Conservation (phyloP, 2,888 invertebrate genomes). For the Tinea pellionella region DNA sequence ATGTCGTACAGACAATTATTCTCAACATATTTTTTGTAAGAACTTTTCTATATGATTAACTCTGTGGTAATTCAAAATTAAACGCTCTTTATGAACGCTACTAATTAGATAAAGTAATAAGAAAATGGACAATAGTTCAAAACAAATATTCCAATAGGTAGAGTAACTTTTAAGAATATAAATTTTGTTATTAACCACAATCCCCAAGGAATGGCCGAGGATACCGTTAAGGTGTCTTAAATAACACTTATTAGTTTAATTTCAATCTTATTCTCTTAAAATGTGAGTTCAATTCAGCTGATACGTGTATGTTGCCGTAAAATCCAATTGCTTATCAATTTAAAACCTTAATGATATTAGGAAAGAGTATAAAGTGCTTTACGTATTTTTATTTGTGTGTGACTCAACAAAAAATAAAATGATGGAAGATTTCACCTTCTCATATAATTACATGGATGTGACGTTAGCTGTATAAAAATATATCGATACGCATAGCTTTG, state of each 20-base stretch:
- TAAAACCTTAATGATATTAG: conserved; percentile 5
- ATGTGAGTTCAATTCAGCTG: neutral
- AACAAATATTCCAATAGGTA: too few relatives aligned
- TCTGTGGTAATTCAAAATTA: too few relatives aligned
- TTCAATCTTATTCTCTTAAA: conserved; percentile 5
- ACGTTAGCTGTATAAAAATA: conserved; percentile 6
- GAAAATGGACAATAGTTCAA: too few relatives aligned
- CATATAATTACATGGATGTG: conserved; percentile 13
- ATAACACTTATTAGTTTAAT: conserved; percentile 4
- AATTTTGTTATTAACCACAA: neutral
- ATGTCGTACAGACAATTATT: neutral
- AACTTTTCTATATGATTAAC: too few relatives aligned
- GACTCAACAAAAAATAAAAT: conserved; percentile 33
- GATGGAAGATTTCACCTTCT: conserved; percentile 26
- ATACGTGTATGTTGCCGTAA: neutral
- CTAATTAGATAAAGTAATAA: too few relatives aligned
- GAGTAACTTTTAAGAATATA: neutral
- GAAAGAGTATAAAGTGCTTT: conserved; percentile 6
- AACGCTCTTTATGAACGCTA: too few relatives aligned
- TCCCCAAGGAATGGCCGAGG: conserved; percentile 9
- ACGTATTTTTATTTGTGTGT: conserved; percentile 20
- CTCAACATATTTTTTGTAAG: neutral
- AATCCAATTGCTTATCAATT: neutral
- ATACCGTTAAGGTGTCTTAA: conserved; percentile 13
- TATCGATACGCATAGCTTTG: neutral